Percentiles rank a stretch among this genome's conserved stretches.
phyloP scores from a whole-genome alignment of 2,113 vertebrate species.

The Cepphus grylle region DNA sequence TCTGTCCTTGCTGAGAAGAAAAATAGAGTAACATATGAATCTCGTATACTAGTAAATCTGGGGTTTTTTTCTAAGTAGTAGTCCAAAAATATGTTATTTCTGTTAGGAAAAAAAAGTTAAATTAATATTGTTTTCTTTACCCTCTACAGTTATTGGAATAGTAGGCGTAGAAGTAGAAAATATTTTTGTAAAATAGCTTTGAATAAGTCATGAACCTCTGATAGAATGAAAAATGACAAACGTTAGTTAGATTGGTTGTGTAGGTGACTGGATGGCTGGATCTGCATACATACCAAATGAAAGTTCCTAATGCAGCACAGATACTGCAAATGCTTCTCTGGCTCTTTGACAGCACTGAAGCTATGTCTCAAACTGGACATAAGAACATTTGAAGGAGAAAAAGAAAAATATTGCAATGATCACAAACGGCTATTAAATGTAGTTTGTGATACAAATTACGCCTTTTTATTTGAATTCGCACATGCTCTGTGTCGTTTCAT shows the following conservation, averaged over 20 bases:
- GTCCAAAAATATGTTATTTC: background rate
- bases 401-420: background rate
- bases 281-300: background rate
- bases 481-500: background rate
- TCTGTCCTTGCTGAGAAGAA: background rate
- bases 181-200: background rate
- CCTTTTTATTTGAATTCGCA: background rate
- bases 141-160: background rate
- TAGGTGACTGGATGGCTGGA: background rate
- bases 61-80: background rate
- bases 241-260: background rate
- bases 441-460: background rate
- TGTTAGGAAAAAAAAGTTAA: background rate
- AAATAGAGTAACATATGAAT: background rate
- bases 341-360: background rate
- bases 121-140: background rate
- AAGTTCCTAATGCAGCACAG: background rate
- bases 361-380: background rate
- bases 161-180: background rate
- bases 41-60: background rate
- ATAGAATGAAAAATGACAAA: background rate
- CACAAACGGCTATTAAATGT: background rate
- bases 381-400: background rate
- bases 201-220: background rate
- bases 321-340: background rate